Evolutionary conservation across 2,888 invertebrate species (phyloP), one percentile per base, ranked within the genome.

Genomic region (Leptarthrus brevirostris): DNA sequence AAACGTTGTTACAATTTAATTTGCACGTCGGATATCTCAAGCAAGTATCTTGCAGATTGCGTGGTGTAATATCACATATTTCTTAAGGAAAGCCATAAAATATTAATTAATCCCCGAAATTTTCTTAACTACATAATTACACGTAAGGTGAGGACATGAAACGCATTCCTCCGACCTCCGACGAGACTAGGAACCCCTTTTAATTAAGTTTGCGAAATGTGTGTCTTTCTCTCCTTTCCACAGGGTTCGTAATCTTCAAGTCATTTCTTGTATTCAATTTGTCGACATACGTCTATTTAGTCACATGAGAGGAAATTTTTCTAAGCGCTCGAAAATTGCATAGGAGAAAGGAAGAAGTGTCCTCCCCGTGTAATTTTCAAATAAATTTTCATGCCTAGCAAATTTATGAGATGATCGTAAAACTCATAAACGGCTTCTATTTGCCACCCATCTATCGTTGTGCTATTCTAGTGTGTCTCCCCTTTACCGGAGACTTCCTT

Each of bases 381-480:
- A 75, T 73, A 75, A 75, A 75, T 75, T 74, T 75, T 69, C 74
- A 72, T 66, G 74, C 75, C 61, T 72, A 61, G 72, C 69, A 75
- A 75, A 75, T 75, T 75, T 75, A 75, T 75, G 75, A 74, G 75
- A 74, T 69, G 74, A 75, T 75, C 74, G 72, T 74, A 75, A 74
- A 75, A 74, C 74, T 75, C 75, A 74, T 75, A 72, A 75, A 75
- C 71, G 73, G n/a, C 70, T 73, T 73, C 52, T 34, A 69, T 69
- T 52, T 69, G 47, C 69, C 34, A 30, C 34, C 69, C 69, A 69
- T 69, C 52, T 69, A 47, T 64, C 47, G 44, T 64, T 44, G 40
- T 24, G 64, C 14, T n/a, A 44, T 12, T 14, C 34, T 12, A 2
- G n/a, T 5, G 34, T 12, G 24, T 14, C 12, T 1, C 44, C 24